Conservation (phyloP, 2,797 vertebrate genomes). For the Molossus molossus region DNA sequence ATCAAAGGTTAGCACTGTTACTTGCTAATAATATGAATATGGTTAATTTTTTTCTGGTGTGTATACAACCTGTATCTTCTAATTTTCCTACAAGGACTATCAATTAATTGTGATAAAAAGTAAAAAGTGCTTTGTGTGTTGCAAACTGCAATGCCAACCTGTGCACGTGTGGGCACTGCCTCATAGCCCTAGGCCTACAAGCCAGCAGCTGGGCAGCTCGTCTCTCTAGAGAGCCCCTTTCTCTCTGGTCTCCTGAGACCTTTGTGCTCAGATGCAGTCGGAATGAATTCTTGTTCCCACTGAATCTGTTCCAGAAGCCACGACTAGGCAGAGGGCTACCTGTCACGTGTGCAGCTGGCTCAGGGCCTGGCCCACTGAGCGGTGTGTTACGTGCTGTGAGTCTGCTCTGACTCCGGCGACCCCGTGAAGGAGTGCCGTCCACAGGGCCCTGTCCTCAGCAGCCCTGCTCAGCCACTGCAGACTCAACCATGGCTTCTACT, state of each 20-base stretch:
- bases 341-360: background rate
- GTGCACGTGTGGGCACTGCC: background rate
- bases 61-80: background rate
- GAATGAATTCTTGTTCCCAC: background rate
- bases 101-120: background rate
- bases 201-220: accelerated
- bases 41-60: background rate
- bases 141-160: background rate
- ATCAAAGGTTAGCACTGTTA: too few species aligned
- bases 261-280: background rate
- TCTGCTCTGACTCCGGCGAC: background rate
- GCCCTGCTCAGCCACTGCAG: background rate
- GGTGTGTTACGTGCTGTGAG: background rate
- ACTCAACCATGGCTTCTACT: background rate
- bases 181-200: background rate
- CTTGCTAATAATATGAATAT: accelerated
- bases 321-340: background rate
- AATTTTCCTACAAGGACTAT: background rate
- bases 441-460: background rate
- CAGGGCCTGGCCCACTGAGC: background rate
- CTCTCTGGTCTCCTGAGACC: background rate
- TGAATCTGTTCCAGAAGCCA: background rate
- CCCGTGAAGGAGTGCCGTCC: background rate
- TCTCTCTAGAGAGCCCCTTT: background rate
- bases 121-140: too few species aligned